Conservation (phyloP, 2,888 invertebrate genomes). For the Zygothrica quintamaculata region DNA sequence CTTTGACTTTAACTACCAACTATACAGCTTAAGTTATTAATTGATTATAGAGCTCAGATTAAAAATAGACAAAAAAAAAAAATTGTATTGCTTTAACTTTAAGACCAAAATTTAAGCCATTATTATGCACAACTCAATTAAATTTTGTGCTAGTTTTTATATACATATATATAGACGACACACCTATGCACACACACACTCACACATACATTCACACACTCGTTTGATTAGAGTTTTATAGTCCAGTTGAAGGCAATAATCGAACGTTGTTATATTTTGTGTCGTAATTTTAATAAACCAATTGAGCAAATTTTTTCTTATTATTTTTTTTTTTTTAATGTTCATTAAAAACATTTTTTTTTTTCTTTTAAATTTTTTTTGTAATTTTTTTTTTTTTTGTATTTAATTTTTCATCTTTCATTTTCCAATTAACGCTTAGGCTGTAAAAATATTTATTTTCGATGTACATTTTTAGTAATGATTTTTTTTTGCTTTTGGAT, state of each 20-base stretch:
- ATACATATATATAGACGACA: too few relatives aligned
- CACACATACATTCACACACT: too few relatives aligned
- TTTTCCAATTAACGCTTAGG: slow-evolving; percentile 53
- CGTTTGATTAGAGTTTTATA: background rate
- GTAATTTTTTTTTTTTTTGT: too few relatives aligned
- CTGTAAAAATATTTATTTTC: slow-evolving; percentile 56
- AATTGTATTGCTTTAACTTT: slow-evolving; percentile 41
- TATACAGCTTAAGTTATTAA: slow-evolving; percentile 39
- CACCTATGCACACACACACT: slow-evolving; percentile 4
- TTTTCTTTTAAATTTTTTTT: background rate
- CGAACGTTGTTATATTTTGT: slow-evolving; percentile 7
- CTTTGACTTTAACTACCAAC: background rate
- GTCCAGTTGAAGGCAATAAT: background rate
- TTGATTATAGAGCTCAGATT: slow-evolving; percentile 43
- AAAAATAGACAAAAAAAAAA: slow-evolving; percentile 18
- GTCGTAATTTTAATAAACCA: slow-evolving; percentile 30
- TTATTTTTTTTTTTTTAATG: background rate
- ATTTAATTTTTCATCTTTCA: slow-evolving; percentile 15
- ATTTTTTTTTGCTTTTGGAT: too few relatives aligned
- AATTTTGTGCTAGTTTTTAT: slow-evolving; percentile 35
- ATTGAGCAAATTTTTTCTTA: slow-evolving; percentile 6
- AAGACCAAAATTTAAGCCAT: background rate
- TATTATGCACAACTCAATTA: slow-evolving; percentile 36
- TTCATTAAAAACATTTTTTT: slow-evolving; percentile 15
- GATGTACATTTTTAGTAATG: slow-evolving; percentile 27